Percentiles rank a stretch among this genome's conserved stretches.
phyloP scores from a whole-genome alignment of 92 coral and sea anemone species.

The Nematostella vectensis region DNA sequence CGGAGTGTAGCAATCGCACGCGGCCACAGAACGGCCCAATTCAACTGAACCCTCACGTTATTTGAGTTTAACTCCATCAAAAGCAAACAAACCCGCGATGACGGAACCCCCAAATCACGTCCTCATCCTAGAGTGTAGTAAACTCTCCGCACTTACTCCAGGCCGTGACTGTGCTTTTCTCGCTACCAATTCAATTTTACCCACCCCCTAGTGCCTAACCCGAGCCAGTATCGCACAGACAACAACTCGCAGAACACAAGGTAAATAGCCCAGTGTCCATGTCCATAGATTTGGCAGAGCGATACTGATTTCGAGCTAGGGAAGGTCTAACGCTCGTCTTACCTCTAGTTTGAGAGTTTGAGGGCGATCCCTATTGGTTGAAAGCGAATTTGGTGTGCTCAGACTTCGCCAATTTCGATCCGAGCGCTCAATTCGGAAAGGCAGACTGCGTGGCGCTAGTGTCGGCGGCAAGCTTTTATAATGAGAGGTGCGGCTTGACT shows the following conservation, averaged over 20 bases:
- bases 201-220: constrained; percentile 1
- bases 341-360: not conserved
- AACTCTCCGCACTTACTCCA: not conserved
- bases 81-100: constrained; percentile 18
- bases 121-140: not conserved
- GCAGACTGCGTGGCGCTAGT: constrained; percentile 41
- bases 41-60: constrained; percentile 10
- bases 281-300: not conserved
- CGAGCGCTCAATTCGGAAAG: constrained; percentile 24
- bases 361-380: not conserved
- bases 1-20: not conserved
- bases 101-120: not conserved
- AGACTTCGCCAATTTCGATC: constrained; percentile 18
- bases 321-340: constrained; percentile 8
- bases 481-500: constrained; percentile 30
- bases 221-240: not conserved
- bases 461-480: constrained; percentile 21
- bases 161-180: constrained; percentile 2
- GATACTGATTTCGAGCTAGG: not conserved
- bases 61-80: constrained; percentile 8
- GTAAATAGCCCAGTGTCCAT: not conserved
- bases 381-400: not conserved
- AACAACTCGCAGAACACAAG: not conserved
- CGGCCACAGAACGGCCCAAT: constrained; percentile 2
- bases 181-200: not conserved